Evolutionary conservation across 1,140 invertebrate species (phyloP), one percentile per base, ranked within the genome.

Genomic region (Dolichoris vasculosae): DNA sequence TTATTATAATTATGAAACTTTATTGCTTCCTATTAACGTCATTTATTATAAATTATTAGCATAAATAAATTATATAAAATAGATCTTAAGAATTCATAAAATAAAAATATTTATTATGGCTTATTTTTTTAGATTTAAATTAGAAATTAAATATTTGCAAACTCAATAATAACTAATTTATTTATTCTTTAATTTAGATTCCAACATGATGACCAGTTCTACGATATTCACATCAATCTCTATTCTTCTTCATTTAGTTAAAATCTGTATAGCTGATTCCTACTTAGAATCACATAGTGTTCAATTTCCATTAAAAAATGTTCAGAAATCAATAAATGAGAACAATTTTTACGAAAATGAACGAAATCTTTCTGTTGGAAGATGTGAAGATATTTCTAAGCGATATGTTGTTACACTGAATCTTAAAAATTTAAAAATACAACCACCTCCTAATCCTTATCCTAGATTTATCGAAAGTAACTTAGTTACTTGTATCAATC

Each of bases 361-460:
- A 32, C 17, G 59, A 0, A 87, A 88, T 51, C 38, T 90, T 0
- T 89, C 90, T 46, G 87, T 88, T 2, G 91, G 91, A 48, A 90
- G 89, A 89, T 92, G 91, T 59, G 87, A 90, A 76, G 86, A 90
- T 81, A 87, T 88, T 46, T 87, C 86, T 9, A 78, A 88, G 63
- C 87, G 81, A 48, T 87, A 88, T 78, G 76, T 91, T 9, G 84
- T 81, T 13, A 9, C 43, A 43, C 81, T 92, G 48, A 90, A 88
- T n/a, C 84, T 93, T 0, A 86, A 89, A 0, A 82, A 86, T 3
- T 64, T 84, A 6, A 87, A 88, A 9, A 83, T 91, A 15, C 38
- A 4, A 23, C 87, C 35, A 46, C 87, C 92, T 4, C 87, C 82
- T 0, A 86, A 84, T 59, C 86, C 86, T 1, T 89, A 90, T 81